Percentiles rank a stretch among this genome's conserved stretches.
Evolutionary conservation across 2,113 vertebrate species (phyloP).

Genomic region (Podilymbus podiceps): DNA sequence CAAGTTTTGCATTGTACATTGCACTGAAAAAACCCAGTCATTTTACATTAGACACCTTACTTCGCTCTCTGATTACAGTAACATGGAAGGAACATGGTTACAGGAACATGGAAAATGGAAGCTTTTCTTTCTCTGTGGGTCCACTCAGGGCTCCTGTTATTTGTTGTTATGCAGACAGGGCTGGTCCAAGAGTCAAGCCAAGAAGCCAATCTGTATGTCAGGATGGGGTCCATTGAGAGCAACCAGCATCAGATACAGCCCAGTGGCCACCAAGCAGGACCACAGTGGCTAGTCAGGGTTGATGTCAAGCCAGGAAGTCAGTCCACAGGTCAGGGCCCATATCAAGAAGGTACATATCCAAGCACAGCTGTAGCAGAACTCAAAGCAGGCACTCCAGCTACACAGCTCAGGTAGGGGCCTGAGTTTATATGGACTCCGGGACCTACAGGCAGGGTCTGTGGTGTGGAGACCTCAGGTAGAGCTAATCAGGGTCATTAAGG

Average conservation of each 20-base stretch:
- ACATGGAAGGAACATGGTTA: background rate
- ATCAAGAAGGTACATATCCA: background rate
- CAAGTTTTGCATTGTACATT: background rate
- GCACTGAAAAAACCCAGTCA: background rate
- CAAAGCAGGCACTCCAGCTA: background rate
- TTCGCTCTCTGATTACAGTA: background rate
- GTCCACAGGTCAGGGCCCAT: background rate
- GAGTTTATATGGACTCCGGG: background rate
- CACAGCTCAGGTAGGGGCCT: fast-evolving
- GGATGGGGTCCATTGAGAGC: background rate
- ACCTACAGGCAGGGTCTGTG: background rate
- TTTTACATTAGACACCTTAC: background rate
- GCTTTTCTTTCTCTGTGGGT: background rate
- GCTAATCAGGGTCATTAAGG: background rate
- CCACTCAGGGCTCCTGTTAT: background rate
- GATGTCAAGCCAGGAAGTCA: background rate
- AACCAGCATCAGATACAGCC: background rate
- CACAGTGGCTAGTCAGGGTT: background rate
- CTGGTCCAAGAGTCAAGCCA: background rate
- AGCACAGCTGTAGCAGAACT: background rate
- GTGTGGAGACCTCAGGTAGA: background rate
- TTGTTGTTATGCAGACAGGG: background rate
- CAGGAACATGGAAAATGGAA: background rate
- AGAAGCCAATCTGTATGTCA: background rate
- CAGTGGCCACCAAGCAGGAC: background rate